phyloP scores from a whole-genome alignment of 2,888 invertebrate genomes.

The Tipula confusa region DNA sequence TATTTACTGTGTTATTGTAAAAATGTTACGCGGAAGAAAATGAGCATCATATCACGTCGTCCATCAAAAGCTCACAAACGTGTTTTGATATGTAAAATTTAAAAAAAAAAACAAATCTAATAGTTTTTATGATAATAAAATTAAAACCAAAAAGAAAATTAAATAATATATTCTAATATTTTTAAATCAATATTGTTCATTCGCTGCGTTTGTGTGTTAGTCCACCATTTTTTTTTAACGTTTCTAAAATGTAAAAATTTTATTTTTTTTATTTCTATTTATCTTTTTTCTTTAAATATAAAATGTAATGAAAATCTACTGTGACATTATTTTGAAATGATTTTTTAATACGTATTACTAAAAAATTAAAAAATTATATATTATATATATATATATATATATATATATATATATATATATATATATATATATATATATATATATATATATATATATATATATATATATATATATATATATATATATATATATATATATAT shows the following conservation, averaged over 20 bases:
- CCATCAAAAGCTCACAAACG: too few species aligned
- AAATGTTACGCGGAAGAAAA: neutral
- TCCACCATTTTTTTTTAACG: neutral
- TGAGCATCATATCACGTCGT: neutral
- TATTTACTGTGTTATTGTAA: neutral
- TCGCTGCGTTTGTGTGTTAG: neutral
- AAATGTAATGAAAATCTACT: conserved; percentile 29
- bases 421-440: too few species aligned
- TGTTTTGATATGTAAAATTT: neutral
- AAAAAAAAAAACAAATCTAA: neutral
- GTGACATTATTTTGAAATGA: conserved; percentile 27
- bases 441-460: too few species aligned
- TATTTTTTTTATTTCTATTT: neutral
- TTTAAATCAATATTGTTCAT: too few species aligned
- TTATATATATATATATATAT: neutral
- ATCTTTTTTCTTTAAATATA: neutral
- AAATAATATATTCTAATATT: neutral
- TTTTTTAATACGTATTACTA: conserved; percentile 17
- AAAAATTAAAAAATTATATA: neutral
- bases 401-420: conserved; percentile 10
- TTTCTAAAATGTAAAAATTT: neutral
- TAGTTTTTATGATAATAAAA: neutral
- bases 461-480: too few species aligned
- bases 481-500: neutral
- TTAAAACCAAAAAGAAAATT: neutral